These are phyloP conservation scores for Perca flavescens DNA, from an alignment of 2,113 vertebrate species.

Conservation along the genomic window DNA sequence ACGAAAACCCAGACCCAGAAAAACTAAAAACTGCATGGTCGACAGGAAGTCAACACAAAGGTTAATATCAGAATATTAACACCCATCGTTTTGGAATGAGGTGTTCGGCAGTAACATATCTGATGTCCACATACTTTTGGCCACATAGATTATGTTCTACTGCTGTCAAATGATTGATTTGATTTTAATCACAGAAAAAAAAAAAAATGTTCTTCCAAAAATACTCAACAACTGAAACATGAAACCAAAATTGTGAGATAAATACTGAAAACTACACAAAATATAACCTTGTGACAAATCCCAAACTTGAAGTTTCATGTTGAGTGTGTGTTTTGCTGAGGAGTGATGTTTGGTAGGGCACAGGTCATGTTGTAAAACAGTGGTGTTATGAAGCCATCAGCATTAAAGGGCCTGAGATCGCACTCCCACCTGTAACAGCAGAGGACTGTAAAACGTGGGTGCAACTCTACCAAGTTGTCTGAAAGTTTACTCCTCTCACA, in stretches of 20 bases:
- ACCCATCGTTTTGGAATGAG: not conserved
- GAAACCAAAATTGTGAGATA: not conserved
- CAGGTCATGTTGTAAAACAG: constrained; percentile 39
- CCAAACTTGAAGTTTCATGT: not conserved
- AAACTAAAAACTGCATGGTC: no score
- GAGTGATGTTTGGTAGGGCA: not conserved
- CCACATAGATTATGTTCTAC: not conserved
- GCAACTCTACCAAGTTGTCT: not conserved
- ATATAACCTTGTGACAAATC: not conserved
- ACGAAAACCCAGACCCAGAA: no score
- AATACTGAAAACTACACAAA: not conserved
- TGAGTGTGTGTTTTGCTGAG: constrained; percentile 22
- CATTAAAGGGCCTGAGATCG: constrained; percentile 14
- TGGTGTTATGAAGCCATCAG: constrained; percentile 6
- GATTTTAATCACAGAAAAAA: not conserved
- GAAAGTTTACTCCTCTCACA: constrained; percentile 14
- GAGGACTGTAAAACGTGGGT: constrained; percentile 12
- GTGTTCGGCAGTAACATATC: not conserved
- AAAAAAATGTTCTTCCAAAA: not conserved
- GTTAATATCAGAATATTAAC: not conserved
- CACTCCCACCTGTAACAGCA: constrained; percentile 25
- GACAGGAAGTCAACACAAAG: no score
- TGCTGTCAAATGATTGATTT: not conserved
- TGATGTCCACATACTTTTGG: not conserved
- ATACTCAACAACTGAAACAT: not conserved